Percentiles rank a stretch among this genome's conserved stretches.
Conservation (phyloP, 2,797 vertebrate genomes). For the Falco concolor region DNA sequence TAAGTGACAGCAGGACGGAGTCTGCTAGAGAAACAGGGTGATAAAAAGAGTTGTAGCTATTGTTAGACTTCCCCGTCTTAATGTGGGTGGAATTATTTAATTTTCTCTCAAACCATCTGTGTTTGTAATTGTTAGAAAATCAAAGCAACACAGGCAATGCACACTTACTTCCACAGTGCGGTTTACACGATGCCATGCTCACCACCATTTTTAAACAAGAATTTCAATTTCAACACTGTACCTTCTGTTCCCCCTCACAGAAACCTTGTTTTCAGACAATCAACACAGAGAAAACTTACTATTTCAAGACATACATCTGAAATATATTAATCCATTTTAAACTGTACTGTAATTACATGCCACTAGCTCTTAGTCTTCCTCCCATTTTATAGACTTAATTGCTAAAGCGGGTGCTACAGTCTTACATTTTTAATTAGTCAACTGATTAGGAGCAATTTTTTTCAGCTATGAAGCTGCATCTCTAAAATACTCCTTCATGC, state of each 20-base stretch:
- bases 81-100: background rate
- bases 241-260: background rate
- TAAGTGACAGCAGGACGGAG: background rate
- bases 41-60: background rate
- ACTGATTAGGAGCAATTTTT: background rate
- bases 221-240: background rate
- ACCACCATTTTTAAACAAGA: background rate
- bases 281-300: background rate
- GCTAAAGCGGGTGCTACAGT: background rate
- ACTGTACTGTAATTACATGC: background rate
- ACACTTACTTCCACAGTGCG: background rate
- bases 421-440: conserved; percentile 19
- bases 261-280: background rate
- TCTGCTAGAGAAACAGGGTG: background rate
- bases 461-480: background rate
- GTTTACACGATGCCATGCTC: background rate
- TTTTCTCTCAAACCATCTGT: conserved; percentile 7
- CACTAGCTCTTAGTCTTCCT: background rate
- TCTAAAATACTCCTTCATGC: background rate
- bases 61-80: background rate
- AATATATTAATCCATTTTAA: background rate
- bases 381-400: background rate
- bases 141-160: background rate
- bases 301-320: background rate
- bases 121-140: background rate